Conservation (phyloP, 2,888 invertebrate genomes). For the Ptychoptera albimana region DNA sequence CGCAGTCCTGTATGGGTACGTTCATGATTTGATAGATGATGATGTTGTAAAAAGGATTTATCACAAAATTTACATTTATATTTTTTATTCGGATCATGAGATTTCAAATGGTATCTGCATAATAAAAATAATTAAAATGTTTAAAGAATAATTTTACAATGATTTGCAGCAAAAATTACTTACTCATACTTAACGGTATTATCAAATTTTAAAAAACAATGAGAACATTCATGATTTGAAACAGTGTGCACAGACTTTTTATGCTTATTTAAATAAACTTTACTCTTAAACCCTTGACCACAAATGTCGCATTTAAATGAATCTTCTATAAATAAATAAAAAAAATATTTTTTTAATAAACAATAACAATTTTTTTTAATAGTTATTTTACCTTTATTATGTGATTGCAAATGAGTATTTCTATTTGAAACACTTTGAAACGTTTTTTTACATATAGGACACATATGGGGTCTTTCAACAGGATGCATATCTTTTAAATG, state of each 20-base stretch:
- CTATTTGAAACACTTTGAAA: constrained; percentile 9
- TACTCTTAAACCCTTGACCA: constrained; percentile 7
- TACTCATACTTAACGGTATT: constrained; percentile 8
- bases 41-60: constrained; percentile 11
- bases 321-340: neutral
- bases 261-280: constrained; percentile 8
- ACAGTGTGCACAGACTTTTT: constrained; percentile 6
- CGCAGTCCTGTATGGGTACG: constrained; percentile 9
- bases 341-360: neutral
- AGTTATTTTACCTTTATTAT: constrained; percentile 2
- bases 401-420: constrained; percentile 8
- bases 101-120: constrained; percentile 9
- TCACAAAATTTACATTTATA: constrained; percentile 11
- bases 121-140: neutral
- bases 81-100: constrained; percentile 10
- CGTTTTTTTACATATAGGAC: constrained; percentile 8
- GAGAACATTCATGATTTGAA: constrained; percentile 5
- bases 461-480: constrained; percentile 1
- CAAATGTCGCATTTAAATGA: constrained; percentile 7
- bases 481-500: constrained; percentile 4
- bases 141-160: neutral
- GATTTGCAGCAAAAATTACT: neutral
- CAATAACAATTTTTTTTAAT: no score
- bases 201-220: constrained; percentile 6
- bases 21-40: constrained; percentile 11